A percentile compares a stretch with the other conserved stretches of the same genome.
phyloP scores from a whole-genome alignment of 2,888 invertebrate genomes.

The Drosophila multiciliata region DNA sequence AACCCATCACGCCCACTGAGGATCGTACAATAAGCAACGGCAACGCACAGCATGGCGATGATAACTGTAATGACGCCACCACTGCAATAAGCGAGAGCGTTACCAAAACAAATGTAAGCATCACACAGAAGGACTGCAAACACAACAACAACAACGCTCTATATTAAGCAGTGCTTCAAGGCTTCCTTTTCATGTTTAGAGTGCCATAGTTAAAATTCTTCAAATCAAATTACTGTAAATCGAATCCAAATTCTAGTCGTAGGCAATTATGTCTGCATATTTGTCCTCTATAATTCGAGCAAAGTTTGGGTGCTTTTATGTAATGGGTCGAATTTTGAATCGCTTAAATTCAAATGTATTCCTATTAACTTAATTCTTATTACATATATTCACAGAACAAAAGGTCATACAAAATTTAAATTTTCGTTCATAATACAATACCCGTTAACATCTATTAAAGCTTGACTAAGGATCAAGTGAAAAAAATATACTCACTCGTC shows the following conservation, averaged over 20 bases:
- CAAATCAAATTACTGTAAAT: not conserved
- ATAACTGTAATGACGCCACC: conserved; percentile 72
- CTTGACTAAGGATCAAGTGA: not conserved
- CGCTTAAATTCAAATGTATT: not conserved
- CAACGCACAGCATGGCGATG: conserved; percentile 82
- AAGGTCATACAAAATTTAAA: not conserved
- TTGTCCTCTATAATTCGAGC: not conserved
- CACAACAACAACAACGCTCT: not conserved
- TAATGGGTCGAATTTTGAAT: not conserved
- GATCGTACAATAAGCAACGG: conserved; percentile 84
- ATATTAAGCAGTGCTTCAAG: not conserved
- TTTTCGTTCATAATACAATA: not conserved
- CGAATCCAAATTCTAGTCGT: not conserved
- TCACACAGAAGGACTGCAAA: not conserved
- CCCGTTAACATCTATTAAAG: not conserved
- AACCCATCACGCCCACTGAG: conserved; percentile 85
- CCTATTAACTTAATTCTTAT: not conserved
- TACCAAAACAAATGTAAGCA: conserved; percentile 84
- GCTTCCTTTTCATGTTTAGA: not conserved
- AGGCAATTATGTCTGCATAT: not conserved
- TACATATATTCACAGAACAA: not conserved
- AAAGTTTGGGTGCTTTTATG: not conserved
- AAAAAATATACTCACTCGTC: not conserved
- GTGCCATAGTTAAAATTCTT: not conserved
- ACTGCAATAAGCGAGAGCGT: conserved; percentile 74